phyloP scores from a whole-genome alignment of 2,113 vertebrate genomes.

The Neotragus moschatus region DNA sequence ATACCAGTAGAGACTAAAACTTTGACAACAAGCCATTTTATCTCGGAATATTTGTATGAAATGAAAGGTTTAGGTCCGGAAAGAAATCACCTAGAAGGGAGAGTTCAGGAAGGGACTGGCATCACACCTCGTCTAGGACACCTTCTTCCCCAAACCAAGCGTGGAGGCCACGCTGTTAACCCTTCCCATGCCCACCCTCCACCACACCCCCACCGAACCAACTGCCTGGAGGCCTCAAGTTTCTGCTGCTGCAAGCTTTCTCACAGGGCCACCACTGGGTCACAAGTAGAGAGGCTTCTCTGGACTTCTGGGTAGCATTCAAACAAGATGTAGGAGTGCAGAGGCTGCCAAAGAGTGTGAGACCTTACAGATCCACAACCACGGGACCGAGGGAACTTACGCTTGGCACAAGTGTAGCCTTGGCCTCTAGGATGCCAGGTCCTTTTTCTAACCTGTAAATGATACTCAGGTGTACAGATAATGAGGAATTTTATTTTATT shows the following conservation, averaged over 20 bases:
- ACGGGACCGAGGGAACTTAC: background rate
- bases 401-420: background rate
- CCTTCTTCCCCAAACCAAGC: background rate
- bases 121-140: background rate
- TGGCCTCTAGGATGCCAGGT: background rate
- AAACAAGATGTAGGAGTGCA: background rate
- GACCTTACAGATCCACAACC: background rate
- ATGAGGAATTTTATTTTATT: background rate
- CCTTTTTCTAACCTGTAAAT: background rate
- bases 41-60: background rate
- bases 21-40: background rate
- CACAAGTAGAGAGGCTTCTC: background rate
- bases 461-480: background rate
- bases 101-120: background rate
- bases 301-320: background rate
- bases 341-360: background rate
- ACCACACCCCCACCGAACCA: background rate
- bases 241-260: background rate
- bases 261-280: background rate
- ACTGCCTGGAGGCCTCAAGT: background rate
- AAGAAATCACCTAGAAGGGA: background rate
- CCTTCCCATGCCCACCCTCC: too few species aligned
- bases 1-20: background rate
- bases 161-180: rapidly evolving
- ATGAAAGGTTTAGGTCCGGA: background rate